Percentiles rank a stretch among this genome's conserved stretches.
These are phyloP conservation scores for Staurois parvus DNA, from an alignment of 2,797 vertebrate species.

Conservation along the genomic window DNA sequence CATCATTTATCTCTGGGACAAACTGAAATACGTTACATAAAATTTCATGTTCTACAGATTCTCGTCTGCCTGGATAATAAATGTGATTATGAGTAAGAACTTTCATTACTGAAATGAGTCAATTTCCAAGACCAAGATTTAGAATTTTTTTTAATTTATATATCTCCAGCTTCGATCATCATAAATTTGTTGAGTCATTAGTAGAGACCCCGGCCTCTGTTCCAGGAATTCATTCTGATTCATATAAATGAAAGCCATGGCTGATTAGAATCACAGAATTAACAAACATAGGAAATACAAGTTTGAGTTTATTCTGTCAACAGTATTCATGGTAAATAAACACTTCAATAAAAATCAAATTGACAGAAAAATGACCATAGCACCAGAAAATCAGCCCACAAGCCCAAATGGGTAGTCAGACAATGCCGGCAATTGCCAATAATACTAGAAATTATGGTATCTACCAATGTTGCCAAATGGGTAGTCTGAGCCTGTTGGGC, in stretches of 20 bases:
- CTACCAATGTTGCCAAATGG: too few species aligned
- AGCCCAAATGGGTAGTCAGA: too few species aligned
- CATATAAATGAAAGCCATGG: not conserved
- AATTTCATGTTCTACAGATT: not conserved
- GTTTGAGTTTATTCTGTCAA: not conserved
- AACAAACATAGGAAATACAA: not conserved
- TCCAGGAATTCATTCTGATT: not conserved
- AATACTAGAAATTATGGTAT: too few species aligned
- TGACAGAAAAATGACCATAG: not conserved
- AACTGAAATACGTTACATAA: not conserved
- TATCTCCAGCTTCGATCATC: not conserved
- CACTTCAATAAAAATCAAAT: not conserved
- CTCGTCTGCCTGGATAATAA: not conserved
- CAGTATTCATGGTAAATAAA: not conserved
- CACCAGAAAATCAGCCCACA: too few species aligned
- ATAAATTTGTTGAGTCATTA: not conserved
- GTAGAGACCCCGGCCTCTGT: not conserved
- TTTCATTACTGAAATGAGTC: constrained; percentile 37
- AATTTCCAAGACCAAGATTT: not conserved
- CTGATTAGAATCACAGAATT: not conserved
- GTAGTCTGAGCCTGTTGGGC: too few species aligned
- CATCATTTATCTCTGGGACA: not conserved
- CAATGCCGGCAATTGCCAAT: too few species aligned
- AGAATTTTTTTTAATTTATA: constrained; percentile 12
- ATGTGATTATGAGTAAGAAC: constrained; percentile 11